A percentile compares a stretch with the other conserved stretches of the same genome.
Conservation (phyloP, 2,888 invertebrate species). For the Andricus quercusramuli region DNA sequence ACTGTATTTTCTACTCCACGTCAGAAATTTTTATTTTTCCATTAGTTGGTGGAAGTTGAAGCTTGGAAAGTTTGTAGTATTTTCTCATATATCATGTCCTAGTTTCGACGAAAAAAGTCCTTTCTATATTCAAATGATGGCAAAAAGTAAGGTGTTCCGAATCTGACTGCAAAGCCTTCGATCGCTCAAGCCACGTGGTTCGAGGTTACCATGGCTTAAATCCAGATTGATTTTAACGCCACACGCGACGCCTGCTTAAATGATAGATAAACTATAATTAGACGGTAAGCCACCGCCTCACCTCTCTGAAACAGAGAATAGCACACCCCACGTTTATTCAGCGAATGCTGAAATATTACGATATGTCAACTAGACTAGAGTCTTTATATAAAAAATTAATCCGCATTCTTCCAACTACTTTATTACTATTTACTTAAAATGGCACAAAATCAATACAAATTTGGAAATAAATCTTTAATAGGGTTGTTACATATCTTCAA, state of each 20-base stretch:
- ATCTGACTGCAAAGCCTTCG: slow-evolving; percentile 27
- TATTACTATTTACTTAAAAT: background rate
- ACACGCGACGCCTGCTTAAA: slow-evolving; percentile 23
- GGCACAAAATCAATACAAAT: background rate
- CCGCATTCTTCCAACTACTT: background rate
- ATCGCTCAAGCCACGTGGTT: background rate
- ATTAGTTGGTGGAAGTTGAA: background rate
- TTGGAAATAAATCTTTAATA: background rate
- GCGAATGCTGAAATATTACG: background rate
- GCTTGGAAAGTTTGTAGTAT: background rate
- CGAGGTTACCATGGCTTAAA: slow-evolving; percentile 25
- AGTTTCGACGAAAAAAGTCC: background rate
- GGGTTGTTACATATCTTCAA: too few species aligned
- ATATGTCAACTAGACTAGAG: background rate
- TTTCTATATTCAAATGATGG: slow-evolving; percentile 21
- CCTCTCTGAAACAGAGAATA: slow-evolving; percentile 38
- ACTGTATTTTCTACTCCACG: background rate
- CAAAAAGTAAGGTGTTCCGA: background rate
- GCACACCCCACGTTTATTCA: background rate
- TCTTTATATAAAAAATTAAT: background rate
- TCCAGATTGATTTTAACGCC: slow-evolving; percentile 46
- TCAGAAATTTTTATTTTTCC: background rate
- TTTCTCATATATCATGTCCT: background rate
- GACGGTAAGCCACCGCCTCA: slow-evolving; percentile 45
- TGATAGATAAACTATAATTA: slow-evolving; percentile 49